Base-by-base conservation (phyloP, 2,113 vertebrate species). In the Caloenas nicobarica region DNA sequence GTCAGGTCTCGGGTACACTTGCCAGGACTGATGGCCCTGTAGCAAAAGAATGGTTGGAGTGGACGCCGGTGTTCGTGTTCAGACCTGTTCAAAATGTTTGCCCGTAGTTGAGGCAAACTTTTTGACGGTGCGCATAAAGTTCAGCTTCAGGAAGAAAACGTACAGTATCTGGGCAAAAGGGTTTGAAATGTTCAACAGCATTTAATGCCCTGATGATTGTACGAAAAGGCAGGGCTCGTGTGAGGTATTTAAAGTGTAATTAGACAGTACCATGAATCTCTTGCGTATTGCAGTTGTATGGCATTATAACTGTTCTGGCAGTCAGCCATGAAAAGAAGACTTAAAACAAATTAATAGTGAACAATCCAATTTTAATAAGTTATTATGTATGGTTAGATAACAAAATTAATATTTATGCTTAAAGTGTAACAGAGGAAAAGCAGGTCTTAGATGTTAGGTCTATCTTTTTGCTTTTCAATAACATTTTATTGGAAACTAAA, bases 321-420 rank as follows among this genome's bases (percentile, higher is more conserved):
- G 81, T 38, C 74, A 91, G 56, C 89, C 88, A 91, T 46, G 51
- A 86, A 82, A 62, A 84, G 76, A 60, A 42, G 54, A 33, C 42
- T 68, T 93, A 82, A 92, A 95, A 61, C 78, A 94, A 91, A 91
- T 86, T 94, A 90, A 89, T 86, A 81, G 29, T 58, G 46, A 94
- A 64, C 54, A 88, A 77, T 83, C 18, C 18, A 17, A 16, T 54
- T 81, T 77, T 77, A 87, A 14, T 93, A 89, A 93, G 54, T 58
- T 83, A 76, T 58, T 74, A 73, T 88, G 53, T 78, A 10, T 86
- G 73, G 23, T 91, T 96, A 72, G 77, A 83, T 89, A 97, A 86
- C 78, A 93, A 22, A 54, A 88, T 73, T 87, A 82, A 71, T 95
- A 79, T 94, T 88, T 84, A 60, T 89, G 16, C 24, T 69, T 90